Base-by-base conservation (phyloP, 1,140 invertebrate species). In the Orchestia grillus region DNA sequence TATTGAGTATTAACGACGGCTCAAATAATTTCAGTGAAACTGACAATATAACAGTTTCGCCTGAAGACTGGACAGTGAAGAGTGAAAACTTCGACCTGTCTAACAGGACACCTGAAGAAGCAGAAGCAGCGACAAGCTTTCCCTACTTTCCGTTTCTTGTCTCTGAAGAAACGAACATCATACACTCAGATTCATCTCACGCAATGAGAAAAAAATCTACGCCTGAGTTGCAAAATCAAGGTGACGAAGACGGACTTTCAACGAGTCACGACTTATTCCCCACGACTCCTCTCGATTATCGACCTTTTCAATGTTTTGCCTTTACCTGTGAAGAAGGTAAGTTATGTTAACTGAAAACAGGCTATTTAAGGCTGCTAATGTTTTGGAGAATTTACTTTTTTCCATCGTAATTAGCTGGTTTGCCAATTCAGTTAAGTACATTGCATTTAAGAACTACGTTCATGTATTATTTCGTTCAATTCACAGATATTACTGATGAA, bases 291-390 rank as follows among this genome's bases (percentile, higher is more conserved):
- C 92, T 47, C 15, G 92, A 94, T 47, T 94, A 94, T 94, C 44
- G 11, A 44, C 92, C 92, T 23, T 94, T 94, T 47, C 92, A 40
- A 36, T 94, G 92, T 40, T 94, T 94, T 94, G 11, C 92, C 40
- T 94, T 94, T n/a, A 94, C 47, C 44, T 94, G 92, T 94, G 92
- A 94, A 15, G 92, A 45, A 40, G 92, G 92, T 94, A 47, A 8
- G 92, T 90, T 36, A 11, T 36, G 62, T 77, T 77, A 77, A 77
- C 62, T 77, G 36, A 77, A 77, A 77, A 53, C 6, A 36, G 11
- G 11, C 28, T 77, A 19, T 36, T 19, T 77, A 77, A 23, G 28
- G 62, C 3, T 77, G 62, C 28, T 53, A 53, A 53, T 53, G 19
- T 3, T 77, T 77, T 23, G 11, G 11, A 36, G 62, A 36, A 77